Conservation (phyloP, 2,797 vertebrate species). For the Phrynocephalus vlangalii region DNA sequence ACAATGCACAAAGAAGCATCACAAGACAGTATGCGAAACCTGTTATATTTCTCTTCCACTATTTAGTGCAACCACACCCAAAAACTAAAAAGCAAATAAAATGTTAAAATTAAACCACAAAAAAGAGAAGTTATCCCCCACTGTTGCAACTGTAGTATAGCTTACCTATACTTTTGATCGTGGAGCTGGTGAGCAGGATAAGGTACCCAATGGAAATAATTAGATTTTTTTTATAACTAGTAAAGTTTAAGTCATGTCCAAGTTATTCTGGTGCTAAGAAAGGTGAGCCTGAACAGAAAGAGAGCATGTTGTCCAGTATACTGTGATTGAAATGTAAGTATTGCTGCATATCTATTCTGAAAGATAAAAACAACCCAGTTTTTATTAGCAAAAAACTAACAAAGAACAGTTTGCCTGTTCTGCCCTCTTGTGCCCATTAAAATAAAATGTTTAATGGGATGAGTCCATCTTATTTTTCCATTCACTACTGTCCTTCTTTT, state of each 20-base stretch:
- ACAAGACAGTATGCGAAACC: background rate
- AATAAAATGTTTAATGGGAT: conserved; percentile 14
- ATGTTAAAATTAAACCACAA: background rate
- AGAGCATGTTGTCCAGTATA: background rate
- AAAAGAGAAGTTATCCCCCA: background rate
- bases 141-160: background rate
- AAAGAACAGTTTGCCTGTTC: conserved; percentile 11
- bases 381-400: background rate
- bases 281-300: background rate
- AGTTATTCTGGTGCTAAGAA: background rate
- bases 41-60: background rate
- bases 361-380: background rate
- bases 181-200: too few species aligned
- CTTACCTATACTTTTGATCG: background rate
- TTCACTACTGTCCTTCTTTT: background rate
- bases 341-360: background rate
- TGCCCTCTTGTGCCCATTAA: background rate
- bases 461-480: background rate
- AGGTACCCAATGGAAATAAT: background rate
- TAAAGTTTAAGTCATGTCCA: background rate
- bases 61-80: background rate
- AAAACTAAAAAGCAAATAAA: background rate
- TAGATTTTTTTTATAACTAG: background rate
- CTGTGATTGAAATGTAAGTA: background rate
- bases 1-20: background rate